Evolutionary conservation across 2,113 vertebrate genomes (phyloP).

Genomic region (Peromyscus leucopus): DNA sequence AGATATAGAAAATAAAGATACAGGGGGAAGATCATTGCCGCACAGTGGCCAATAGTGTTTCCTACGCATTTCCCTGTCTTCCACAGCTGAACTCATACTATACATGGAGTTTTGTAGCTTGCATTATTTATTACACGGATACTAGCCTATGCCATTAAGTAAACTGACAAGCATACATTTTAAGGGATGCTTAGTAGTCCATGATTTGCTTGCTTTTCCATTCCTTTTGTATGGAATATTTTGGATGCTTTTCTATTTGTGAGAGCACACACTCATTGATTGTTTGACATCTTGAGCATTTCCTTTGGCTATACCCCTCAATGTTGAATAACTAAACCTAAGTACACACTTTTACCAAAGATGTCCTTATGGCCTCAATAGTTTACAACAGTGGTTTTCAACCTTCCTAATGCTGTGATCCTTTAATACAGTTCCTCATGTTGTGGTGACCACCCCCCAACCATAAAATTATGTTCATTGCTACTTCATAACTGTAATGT

Average conservation of each 20-base stretch:
- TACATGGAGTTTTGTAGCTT: not conserved
- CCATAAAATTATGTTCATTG: not conserved
- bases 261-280: not conserved
- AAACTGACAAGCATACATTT: constrained; percentile 4
- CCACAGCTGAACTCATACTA: constrained; percentile 3
- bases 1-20: constrained; percentile 3
- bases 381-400: not conserved
- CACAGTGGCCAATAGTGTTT: not conserved
- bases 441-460: not conserved
- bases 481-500: not conserved
- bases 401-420: not conserved
- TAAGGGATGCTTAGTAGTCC: not conserved
- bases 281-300: constrained; percentile 13
- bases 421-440: not conserved
- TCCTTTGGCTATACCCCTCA: constrained; percentile 40
- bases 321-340: not conserved
- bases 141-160: not conserved
- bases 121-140: constrained; percentile 15
- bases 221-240: not conserved
- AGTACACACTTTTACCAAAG: constrained; percentile 32
- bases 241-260: not conserved
- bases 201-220: not conserved
- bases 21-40: not conserved
- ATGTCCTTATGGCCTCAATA: not conserved
- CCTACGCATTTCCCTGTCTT: not conserved